These are phyloP conservation scores for Microctonus hyperodae DNA, from an alignment of 2,888 invertebrate genomes.

Conservation along the genomic window DNA sequence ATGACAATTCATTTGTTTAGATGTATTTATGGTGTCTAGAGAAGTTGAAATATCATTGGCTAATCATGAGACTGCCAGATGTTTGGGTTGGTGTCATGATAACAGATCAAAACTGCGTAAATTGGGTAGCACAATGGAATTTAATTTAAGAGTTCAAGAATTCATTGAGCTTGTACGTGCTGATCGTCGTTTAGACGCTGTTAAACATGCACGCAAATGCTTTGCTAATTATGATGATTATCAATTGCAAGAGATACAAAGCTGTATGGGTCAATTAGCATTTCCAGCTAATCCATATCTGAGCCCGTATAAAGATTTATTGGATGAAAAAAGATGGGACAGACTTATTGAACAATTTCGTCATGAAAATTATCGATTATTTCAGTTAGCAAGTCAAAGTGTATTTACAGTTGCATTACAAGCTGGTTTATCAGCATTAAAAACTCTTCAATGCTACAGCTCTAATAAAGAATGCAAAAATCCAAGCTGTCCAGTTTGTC, in stretches of 20 bases:
- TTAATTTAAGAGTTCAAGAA: slow-evolving; percentile 91
- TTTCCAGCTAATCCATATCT: slow-evolving; percentile 80
- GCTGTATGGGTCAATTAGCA: slow-evolving; percentile 94
- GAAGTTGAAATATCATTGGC: slow-evolving; percentile 88
- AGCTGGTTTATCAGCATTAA: slow-evolving; percentile 92
- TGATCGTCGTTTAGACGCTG: slow-evolving; percentile 88
- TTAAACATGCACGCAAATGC: slow-evolving; percentile 92
- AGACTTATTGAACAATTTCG: slow-evolving; percentile 89
- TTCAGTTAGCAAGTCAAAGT: slow-evolving; percentile 90
- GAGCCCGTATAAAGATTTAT: slow-evolving; percentile 75
- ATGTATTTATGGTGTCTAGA: slow-evolving; percentile 82
- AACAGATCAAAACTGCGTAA: slow-evolving; percentile 95
- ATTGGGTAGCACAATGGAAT: slow-evolving; percentile 94
- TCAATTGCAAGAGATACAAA: slow-evolving; percentile 86
- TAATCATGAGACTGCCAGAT: slow-evolving; percentile 84
- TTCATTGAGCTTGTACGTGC: slow-evolving; percentile 93
- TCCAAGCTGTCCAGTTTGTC: slow-evolving; percentile 92
- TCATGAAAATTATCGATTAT: slow-evolving; percentile 91
- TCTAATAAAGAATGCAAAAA: slow-evolving; percentile 72
- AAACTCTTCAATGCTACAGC: slow-evolving; percentile 77
- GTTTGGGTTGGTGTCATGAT: slow-evolving; percentile 95
- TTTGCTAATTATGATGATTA: slow-evolving; percentile 88
- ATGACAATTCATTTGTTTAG: slow-evolving; percentile 66
- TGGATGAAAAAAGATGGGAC: slow-evolving; percentile 78
- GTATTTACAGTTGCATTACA: slow-evolving; percentile 92